phyloP scores from a whole-genome alignment of 2,888 invertebrate species.

The Chymomyza fuscimana region DNA sequence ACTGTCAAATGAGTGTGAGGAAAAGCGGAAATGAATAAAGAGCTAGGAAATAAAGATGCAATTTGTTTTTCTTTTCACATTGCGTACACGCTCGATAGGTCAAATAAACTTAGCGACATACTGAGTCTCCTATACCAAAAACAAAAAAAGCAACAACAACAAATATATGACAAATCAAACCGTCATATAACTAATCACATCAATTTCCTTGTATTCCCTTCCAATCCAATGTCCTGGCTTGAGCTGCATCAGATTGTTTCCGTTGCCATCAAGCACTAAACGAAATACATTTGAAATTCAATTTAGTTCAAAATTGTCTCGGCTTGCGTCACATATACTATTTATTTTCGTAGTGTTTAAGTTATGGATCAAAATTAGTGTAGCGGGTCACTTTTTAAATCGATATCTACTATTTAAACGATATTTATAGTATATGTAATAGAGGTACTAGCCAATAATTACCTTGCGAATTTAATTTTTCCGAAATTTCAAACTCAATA shows the following conservation, averaged over 20 bases:
- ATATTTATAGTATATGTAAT: too few relatives aligned
- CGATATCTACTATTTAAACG: too few relatives aligned
- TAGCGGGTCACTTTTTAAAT: too few relatives aligned
- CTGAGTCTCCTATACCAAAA: not conserved
- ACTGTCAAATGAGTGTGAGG: not conserved
- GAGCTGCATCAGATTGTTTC: slow-evolving; percentile 56
- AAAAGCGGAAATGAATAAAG: not conserved
- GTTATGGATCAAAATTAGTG: too few relatives aligned
- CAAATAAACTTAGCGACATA: slow-evolving; percentile 32
- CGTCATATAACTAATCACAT: slow-evolving; percentile 54
- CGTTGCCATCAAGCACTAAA: slow-evolving; percentile 29
- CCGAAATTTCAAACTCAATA: too few relatives aligned
- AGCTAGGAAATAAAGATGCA: not conserved
- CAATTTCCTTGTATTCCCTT: slow-evolving; percentile 16
- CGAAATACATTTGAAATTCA: slow-evolving; percentile 54
- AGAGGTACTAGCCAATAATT: too few relatives aligned
- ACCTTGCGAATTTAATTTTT: too few relatives aligned
- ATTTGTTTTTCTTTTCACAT: slow-evolving; percentile 6
- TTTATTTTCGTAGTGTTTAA: too few relatives aligned
- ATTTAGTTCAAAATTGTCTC: slow-evolving; percentile 64
- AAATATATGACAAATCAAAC: slow-evolving; percentile 52
- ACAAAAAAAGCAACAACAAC: slow-evolving; percentile 6
- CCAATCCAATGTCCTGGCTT: not conserved
- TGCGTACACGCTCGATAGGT: slow-evolving; percentile 33
- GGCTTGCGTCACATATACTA: not conserved